Base-by-base conservation (phyloP, 2,888 invertebrate species). In the Cephonodes hylas region DNA sequence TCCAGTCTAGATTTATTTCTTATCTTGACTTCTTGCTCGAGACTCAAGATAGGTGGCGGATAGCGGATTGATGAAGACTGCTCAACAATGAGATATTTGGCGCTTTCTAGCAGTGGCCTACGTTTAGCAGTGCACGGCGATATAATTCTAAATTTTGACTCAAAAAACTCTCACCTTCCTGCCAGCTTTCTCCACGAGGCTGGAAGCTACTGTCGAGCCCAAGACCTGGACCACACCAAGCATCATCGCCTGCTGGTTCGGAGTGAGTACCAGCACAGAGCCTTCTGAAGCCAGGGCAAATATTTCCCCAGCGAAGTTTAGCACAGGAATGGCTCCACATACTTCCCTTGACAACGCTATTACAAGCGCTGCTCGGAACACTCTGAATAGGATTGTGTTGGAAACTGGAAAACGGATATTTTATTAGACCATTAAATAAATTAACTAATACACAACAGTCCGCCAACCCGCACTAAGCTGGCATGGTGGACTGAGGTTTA, bases 201-300 rank as follows among this genome's bases (percentile, higher is more conserved):
- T 80, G 0, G 89, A 87, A 0, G 85, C 90, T 1, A 90, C 48
- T 0, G 77, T 62, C 0, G 91, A 86, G 0, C 91, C 91, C 0
- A 80, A 66, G 0, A 91, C 88, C 61, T 91, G 91, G 0, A 91
- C 86, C 0, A 76, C 79, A 2, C 91, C 91, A 10, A 91, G 74
- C 76, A 88, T 72, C 86, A 91, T 91, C 0, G 91, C 90, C 59
- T 91, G 91, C 66, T 91, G 88, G 66, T 91, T 91, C 0, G 91
- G 85, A 27, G 83, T 84, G 15, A 91, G 65, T 0, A 83, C 61
- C 5, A 87, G 62, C 0, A 74, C 73, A 0, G 80, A 67, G 0
- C 83, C 86, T 42, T 80, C 68, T 0, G 88, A 84, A 0, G 91
- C 81, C 62, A 79, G 73, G 0, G 68, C 66, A 70, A 91, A 91